A percentile compares a stretch with the other conserved stretches of the same genome.
These are phyloP conservation scores for Catajapyx aquilonaris DNA, from an alignment of 1,140 invertebrate genomes.

Conservation along the genomic window DNA sequence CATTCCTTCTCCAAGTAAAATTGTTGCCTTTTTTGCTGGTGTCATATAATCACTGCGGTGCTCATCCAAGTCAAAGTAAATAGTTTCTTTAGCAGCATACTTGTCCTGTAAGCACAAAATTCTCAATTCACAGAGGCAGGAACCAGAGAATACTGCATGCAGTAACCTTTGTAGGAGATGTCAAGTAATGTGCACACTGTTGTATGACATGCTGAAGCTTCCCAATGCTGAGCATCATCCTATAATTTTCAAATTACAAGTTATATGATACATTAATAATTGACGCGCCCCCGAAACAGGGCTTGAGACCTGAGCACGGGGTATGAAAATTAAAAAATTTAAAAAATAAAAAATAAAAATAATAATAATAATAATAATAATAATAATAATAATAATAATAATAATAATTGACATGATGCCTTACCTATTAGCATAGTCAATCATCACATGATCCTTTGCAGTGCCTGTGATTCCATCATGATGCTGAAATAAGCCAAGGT, in stretches of 20 bases:
- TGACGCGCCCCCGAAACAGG: too few relatives aligned
- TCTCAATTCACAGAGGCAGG: too few relatives aligned
- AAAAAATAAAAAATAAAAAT: too few relatives aligned
- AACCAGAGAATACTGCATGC: not conserved
- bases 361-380: too few relatives aligned
- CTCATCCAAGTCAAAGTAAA: slow-evolving; percentile 29
- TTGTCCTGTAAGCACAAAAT: too few relatives aligned
- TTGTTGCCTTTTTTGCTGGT: slow-evolving; percentile 24
- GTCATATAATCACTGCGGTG: slow-evolving; percentile 24
- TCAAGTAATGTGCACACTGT: slow-evolving; percentile 37
- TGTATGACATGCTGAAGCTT: slow-evolving; percentile 46
- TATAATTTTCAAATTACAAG: slow-evolving; percentile 18
- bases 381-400: too few relatives aligned
- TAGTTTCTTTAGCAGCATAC: too few relatives aligned
- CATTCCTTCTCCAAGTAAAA: slow-evolving; percentile 23
- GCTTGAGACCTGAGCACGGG: too few relatives aligned
- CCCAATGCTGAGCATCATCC: slow-evolving; percentile 40
- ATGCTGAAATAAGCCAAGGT: slow-evolving; percentile 47
- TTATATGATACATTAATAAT: too few relatives aligned
- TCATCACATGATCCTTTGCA: slow-evolving; percentile 67
- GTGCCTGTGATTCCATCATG: slow-evolving; percentile 98
- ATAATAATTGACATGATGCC: slow-evolving; percentile 11
- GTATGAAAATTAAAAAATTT: too few relatives aligned
- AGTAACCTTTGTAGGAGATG: slow-evolving; percentile 14
- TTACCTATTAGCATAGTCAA: slow-evolving; percentile 74